phyloP scores from a whole-genome alignment of 2,113 vertebrate genomes.

The Serinus canaria region DNA sequence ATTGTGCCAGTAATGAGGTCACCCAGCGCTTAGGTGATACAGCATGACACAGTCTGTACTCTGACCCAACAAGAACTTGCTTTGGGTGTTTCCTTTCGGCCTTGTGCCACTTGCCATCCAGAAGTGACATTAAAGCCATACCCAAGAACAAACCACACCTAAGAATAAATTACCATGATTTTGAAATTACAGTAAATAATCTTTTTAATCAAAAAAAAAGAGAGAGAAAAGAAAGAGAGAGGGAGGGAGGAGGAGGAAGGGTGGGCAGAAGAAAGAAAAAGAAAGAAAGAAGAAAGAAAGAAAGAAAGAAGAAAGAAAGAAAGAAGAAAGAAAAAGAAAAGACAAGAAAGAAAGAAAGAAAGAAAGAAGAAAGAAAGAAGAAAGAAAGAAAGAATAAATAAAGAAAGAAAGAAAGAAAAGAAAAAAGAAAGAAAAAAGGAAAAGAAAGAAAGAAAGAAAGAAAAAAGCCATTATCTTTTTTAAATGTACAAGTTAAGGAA shows the following conservation, averaged over 20 bases:
- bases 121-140: background rate
- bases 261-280: too few species aligned
- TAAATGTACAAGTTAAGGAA: background rate
- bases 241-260: too few species aligned
- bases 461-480: background rate
- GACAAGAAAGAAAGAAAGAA: too few species aligned
- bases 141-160: background rate
- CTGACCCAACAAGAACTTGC: background rate
- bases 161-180: background rate
- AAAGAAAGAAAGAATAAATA: too few species aligned
- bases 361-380: too few species aligned
- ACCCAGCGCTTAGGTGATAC: background rate
- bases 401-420: too few species aligned
- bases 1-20: conserved; percentile 15
- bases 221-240: accelerated
- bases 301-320: too few species aligned
- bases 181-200: background rate
- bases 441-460: too few species aligned
- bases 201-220: too few species aligned
- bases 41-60: background rate
- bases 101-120: background rate
- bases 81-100: background rate
- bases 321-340: too few species aligned
- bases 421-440: too few species aligned
- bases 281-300: too few species aligned